phyloP scores from a whole-genome alignment of 2,797 vertebrate genomes.

The Schizothorax lantsangensis region DNA sequence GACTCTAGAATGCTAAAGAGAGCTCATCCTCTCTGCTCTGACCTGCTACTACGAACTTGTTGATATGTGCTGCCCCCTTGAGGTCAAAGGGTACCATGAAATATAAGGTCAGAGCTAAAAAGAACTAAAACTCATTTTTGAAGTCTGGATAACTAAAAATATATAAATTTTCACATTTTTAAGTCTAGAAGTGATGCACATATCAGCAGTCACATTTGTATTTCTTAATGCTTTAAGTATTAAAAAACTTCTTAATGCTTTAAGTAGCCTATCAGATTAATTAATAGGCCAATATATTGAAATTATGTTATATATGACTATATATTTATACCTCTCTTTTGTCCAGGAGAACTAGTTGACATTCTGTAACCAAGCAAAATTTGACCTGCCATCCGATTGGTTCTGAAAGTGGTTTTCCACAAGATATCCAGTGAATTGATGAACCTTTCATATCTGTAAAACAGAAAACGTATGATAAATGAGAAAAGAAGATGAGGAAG shows the following conservation, averaged over 20 bases:
- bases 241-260: no score
- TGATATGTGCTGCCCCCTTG: constrained; percentile 39
- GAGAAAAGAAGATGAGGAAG: not conserved
- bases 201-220: not conserved
- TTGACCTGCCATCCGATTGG: constrained; percentile 70
- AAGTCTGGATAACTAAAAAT: not conserved
- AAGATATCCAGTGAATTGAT: constrained; percentile 74
- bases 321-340: constrained; percentile 67
- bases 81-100: constrained; percentile 13
- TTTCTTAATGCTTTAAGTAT: not conserved
- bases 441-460: constrained; percentile 70
- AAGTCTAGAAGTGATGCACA: not conserved
- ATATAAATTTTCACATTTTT: not conserved
- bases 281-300: not conserved
- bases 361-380: constrained; percentile 74
- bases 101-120: not conserved
- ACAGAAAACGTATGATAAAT: not conserved
- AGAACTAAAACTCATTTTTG: not conserved
- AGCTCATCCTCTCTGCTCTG: not conserved
- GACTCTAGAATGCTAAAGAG: not conserved
- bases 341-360: constrained; percentile 71
- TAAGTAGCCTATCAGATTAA: no score
- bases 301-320: not conserved
- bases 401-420: constrained; percentile 66
- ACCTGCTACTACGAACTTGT: not conserved